Evolutionary conservation across 2,797 vertebrate genomes (phyloP).

Genomic region (Parauchenoglanis punctatus): DNA sequence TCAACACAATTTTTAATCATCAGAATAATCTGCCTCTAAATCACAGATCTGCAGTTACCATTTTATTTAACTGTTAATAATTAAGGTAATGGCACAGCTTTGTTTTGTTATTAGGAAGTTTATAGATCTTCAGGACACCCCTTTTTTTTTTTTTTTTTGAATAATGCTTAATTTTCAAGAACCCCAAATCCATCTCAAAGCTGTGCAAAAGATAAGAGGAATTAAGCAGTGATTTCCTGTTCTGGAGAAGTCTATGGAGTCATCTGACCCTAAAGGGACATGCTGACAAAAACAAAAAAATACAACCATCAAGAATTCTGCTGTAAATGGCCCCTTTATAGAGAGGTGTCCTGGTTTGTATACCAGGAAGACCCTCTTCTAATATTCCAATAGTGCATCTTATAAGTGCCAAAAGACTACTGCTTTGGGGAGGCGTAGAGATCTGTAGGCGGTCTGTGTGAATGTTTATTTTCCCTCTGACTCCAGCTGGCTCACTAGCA

Average conservation of each 20-base stretch:
- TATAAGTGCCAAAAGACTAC: background rate
- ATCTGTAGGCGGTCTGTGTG: slow-evolving; percentile 13
- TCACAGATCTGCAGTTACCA: background rate
- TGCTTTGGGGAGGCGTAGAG: background rate
- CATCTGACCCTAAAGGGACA: background rate
- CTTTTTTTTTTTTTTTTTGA: background rate
- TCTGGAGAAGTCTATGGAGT: background rate
- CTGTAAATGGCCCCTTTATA: background rate
- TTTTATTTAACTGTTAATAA: background rate
- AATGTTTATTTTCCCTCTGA: background rate
- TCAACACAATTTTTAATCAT: background rate
- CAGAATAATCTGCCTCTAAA: background rate
- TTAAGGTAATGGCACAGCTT: background rate
- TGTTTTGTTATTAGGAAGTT: background rate
- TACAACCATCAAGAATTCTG: background rate
- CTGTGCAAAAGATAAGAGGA: background rate
- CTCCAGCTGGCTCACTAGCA: slow-evolving; percentile 20
- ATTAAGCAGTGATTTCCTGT: background rate
- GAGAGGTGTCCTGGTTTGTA: background rate
- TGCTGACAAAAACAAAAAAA: background rate
- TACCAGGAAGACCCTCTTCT: no score
- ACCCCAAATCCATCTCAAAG: background rate
- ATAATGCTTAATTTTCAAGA: background rate
- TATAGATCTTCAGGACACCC: background rate
- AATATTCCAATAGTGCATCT: background rate